Percentiles rank a stretch among this genome's conserved stretches.
These are phyloP conservation scores for Rhombomys opimus DNA, from an alignment of 2,113 vertebrate species.

Conservation along the genomic window DNA sequence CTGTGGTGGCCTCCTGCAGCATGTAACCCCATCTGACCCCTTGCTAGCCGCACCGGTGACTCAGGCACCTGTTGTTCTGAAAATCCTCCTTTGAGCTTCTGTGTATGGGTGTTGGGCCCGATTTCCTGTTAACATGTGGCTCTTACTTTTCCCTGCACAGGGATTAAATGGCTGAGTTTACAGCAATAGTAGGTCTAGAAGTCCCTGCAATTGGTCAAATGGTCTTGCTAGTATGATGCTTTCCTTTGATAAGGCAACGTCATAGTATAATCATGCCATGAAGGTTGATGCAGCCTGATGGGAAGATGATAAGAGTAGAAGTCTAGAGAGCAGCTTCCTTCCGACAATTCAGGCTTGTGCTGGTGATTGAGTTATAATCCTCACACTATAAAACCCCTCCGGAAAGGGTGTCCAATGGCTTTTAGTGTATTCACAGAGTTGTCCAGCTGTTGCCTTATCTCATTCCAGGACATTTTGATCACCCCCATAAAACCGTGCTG, in stretches of 20 bases:
- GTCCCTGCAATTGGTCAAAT: background rate
- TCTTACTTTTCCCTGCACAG: conserved; percentile 36
- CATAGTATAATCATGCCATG: background rate
- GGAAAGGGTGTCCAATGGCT: background rate
- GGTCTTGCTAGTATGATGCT: conserved; percentile 45
- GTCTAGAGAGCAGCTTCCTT: background rate
- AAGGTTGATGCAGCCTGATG: background rate
- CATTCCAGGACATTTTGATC: conserved; percentile 36
- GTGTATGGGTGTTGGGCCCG: background rate
- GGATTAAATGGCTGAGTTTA: conserved; percentile 4
- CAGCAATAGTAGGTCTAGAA: background rate
- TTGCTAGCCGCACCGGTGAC: background rate
- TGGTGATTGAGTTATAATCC: background rate
- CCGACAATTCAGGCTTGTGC: background rate
- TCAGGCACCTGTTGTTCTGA: conserved; percentile 11
- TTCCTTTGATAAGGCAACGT: conserved; percentile 20
- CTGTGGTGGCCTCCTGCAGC: background rate
- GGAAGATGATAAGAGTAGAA: background rate
- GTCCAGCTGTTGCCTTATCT: background rate
- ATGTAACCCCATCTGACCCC: background rate
- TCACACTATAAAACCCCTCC: background rate
- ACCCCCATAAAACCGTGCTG: background rate
- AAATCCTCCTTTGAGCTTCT: background rate
- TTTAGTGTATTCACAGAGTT: background rate
- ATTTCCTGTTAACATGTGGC: conserved; percentile 40